These are phyloP conservation scores for Heliconius melpomene DNA, from an alignment of 1,140 invertebrate genomes.

Conservation along the genomic window DNA sequence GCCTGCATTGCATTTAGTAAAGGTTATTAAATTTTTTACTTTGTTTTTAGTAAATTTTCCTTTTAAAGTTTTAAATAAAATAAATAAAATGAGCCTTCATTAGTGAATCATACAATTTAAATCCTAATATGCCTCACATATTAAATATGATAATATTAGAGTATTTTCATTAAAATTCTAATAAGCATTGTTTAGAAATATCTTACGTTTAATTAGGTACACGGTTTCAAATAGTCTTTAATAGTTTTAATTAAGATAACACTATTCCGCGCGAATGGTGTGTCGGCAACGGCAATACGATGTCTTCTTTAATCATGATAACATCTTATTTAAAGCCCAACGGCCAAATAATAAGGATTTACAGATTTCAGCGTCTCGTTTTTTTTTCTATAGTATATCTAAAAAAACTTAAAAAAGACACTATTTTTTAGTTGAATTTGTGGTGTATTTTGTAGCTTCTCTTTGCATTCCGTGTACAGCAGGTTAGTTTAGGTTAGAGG, in stretches of 20 bases:
- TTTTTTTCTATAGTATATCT: neutral
- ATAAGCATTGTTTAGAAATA: neutral
- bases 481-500: no score
- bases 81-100: no score
- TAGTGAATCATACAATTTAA: no score
- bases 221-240: neutral
- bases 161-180: neutral
- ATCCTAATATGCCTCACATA: no score
- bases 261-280: neutral
- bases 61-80: no score
- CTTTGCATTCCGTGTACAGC: no score
- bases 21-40: no score
- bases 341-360: neutral
- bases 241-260: conserved; percentile 12
- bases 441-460: no score
- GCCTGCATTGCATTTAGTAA: no score
- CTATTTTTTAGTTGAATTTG: neutral
- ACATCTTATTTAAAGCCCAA: neutral
- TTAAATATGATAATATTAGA: no score
- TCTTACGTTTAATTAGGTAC: neutral
- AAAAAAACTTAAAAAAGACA: neutral
- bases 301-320: neutral
- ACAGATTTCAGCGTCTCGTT: neutral
- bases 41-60: no score
- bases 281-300: neutral